Evolutionary conservation across 35 echinoderm and acorn worm species (phyloP).

Genomic region (Nesometra sesokonis): DNA sequence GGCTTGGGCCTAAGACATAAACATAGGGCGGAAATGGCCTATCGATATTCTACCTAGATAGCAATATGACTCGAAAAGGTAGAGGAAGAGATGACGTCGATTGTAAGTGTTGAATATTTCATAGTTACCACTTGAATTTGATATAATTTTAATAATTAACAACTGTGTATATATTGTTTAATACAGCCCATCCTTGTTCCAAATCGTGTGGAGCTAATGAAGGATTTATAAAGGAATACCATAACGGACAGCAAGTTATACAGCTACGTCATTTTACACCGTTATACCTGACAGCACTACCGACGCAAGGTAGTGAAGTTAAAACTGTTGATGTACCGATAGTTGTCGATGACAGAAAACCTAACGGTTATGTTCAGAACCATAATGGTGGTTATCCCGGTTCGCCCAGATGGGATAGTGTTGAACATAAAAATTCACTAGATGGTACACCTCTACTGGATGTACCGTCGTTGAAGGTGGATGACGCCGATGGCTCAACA

Average conservation of each 20-base stretch:
- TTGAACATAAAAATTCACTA: not conserved
- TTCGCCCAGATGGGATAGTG: not conserved
- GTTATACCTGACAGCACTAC: conserved; percentile 75
- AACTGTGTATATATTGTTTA: too few relatives aligned
- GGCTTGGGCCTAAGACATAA: too few relatives aligned
- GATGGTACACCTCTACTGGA: not conserved
- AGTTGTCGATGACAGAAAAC: not conserved
- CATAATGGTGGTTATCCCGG: not conserved
- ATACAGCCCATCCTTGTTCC: conserved; percentile 60
- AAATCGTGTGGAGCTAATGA: conserved; percentile 84
- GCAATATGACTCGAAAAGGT: too few relatives aligned
- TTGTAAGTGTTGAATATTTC: too few relatives aligned
- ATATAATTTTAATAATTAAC: too few relatives aligned
- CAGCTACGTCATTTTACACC: conserved; percentile 91
- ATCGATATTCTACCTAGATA: too few relatives aligned
- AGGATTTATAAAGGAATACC: conserved; percentile 59
- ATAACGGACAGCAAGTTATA: conserved; percentile 72
- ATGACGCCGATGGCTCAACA: conserved; percentile 32
- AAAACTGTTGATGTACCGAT: not conserved
- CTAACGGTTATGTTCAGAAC: not conserved
- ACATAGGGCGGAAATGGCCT: too few relatives aligned
- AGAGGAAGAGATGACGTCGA: too few relatives aligned
- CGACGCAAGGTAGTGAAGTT: not conserved
- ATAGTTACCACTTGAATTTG: too few relatives aligned
- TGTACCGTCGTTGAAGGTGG: not conserved